A percentile compares a stretch with the other conserved stretches of the same genome.
phyloP scores from a whole-genome alignment of 2,797 vertebrate genomes.

The Micropoecilia bifurca region DNA sequence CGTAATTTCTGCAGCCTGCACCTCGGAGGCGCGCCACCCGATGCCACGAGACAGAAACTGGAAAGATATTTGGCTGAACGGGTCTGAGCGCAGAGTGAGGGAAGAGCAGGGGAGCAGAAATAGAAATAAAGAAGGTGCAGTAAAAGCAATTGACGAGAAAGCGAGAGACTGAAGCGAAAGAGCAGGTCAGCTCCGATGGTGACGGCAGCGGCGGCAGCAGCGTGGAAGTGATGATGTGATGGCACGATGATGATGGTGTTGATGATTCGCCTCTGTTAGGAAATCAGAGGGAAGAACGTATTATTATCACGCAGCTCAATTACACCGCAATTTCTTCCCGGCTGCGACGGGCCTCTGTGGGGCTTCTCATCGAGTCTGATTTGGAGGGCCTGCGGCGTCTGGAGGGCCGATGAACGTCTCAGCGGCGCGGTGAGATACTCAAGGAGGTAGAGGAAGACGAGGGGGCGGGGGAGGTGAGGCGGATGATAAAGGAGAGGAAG shows the following conservation, averaged over 20 bases:
- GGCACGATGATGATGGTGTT: slow-evolving; percentile 70
- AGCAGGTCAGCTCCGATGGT: slow-evolving; percentile 54
- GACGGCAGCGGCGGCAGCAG: slow-evolving; percentile 36
- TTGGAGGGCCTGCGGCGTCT: slow-evolving; percentile 67
- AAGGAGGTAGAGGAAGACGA: slow-evolving; percentile 38
- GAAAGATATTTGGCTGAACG: slow-evolving; percentile 47
- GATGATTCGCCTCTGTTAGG: slow-evolving; percentile 73
- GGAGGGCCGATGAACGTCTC: slow-evolving; percentile 57
- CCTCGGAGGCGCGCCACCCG: slow-evolving; percentile 54
- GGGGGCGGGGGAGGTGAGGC: slow-evolving; percentile 32
- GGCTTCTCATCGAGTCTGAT: slow-evolving; percentile 74
- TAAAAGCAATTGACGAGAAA: slow-evolving; percentile 52
- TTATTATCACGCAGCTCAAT: slow-evolving; percentile 79
- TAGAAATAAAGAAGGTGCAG: slow-evolving; percentile 64
- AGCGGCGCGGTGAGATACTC: slow-evolving; percentile 46
- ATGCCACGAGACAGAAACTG: slow-evolving; percentile 56
- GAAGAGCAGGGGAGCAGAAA: slow-evolving; percentile 50
- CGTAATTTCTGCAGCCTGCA: slow-evolving; percentile 55
- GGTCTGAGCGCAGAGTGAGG: slow-evolving; percentile 23
- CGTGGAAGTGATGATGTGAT: slow-evolving; percentile 64
- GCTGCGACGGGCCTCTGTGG: slow-evolving; percentile 63
- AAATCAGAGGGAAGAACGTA: slow-evolving; percentile 74
- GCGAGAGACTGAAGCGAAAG: slow-evolving; percentile 42
- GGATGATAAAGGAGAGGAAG: slow-evolving; percentile 43
- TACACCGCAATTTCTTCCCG: slow-evolving; percentile 73